Evolutionary conservation across 2,888 invertebrate genomes (phyloP).

Genomic region (Diaphora mendica): DNA sequence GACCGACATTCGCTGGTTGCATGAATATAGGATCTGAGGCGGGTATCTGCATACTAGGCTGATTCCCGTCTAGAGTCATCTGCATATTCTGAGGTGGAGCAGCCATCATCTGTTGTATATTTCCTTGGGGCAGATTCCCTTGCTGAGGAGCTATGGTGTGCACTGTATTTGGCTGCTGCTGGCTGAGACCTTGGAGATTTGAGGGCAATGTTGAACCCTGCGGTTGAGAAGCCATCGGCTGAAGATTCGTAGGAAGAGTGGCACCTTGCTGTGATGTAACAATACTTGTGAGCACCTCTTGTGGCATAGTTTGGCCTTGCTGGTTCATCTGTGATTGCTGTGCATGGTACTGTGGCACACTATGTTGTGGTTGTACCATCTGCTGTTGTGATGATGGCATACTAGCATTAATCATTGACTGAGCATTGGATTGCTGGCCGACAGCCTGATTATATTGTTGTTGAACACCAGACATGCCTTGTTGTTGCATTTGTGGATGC

Average conservation of each 20-base stretch:
- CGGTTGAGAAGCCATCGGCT: slow-evolving; percentile 79
- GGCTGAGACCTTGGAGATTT: slow-evolving; percentile 84
- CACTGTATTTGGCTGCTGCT: slow-evolving; percentile 79
- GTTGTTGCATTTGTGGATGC: slow-evolving; percentile 84
- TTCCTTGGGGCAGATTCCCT: slow-evolving; percentile 86
- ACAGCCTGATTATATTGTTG: slow-evolving; percentile 85
- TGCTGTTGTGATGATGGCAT: slow-evolving; percentile 82
- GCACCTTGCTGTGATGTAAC: slow-evolving; percentile 83
- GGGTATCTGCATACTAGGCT: slow-evolving; percentile 85
- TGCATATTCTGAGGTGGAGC: slow-evolving; percentile 84
- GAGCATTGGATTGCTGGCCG: slow-evolving; percentile 78
- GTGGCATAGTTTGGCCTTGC: slow-evolving; percentile 81
- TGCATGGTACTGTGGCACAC: slow-evolving; percentile 82
- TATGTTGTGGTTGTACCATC: slow-evolving; percentile 83
- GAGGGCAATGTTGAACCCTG: slow-evolving; percentile 88
- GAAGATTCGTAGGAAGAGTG: slow-evolving; percentile 79
- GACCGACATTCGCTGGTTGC: slow-evolving; percentile 78
- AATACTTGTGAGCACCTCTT: slow-evolving; percentile 83
- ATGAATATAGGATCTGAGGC: slow-evolving; percentile 84
- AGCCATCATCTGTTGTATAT: slow-evolving; percentile 87
- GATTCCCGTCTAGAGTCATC: slow-evolving; percentile 85
- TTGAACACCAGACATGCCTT: slow-evolving; percentile 81
- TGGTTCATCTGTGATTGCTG: slow-evolving; percentile 83
- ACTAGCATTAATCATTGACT: slow-evolving; percentile 78
- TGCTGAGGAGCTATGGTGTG: slow-evolving; percentile 82